Evolutionary conservation across 23 tunicate species (phyloP).

Genomic region (Diplosoma virens): DNA sequence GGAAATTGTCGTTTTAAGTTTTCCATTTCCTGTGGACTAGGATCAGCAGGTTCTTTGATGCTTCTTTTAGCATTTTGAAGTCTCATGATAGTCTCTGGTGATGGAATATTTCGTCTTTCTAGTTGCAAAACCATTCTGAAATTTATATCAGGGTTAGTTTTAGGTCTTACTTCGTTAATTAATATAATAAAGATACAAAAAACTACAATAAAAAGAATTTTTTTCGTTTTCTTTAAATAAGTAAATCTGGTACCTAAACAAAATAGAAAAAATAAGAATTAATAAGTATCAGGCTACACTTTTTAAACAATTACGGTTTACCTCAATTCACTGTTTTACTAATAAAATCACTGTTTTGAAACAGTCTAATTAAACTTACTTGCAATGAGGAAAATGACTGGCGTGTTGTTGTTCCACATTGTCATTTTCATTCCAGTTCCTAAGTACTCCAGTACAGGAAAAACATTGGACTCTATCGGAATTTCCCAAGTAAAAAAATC

Average conservation of each 20-base stretch:
- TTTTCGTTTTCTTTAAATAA: too few species aligned
- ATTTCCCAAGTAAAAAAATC: slow-evolving; percentile 64
- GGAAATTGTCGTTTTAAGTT: slow-evolving; percentile 15
- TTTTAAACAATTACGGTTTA: too few species aligned
- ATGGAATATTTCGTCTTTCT: not conserved
- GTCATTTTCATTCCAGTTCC: slow-evolving; percentile 41
- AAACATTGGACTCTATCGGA: slow-evolving; percentile 51
- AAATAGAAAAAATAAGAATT: too few species aligned
- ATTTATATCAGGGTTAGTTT: too few species aligned
- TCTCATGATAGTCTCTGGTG: not conserved
- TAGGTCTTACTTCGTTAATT: too few species aligned
- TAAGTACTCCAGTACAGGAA: slow-evolving; percentile 55
- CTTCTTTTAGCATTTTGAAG: not conserved
- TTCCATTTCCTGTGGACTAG: not conserved
- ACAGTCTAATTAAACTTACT: too few species aligned
- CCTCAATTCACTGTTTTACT: too few species aligned
- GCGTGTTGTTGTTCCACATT: slow-evolving; percentile 2
- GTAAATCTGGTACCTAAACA: too few species aligned
- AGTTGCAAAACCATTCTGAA: slow-evolving; percentile 9
- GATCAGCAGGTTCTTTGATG: not conserved
- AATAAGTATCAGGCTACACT: too few species aligned
- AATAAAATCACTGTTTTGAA: too few species aligned
- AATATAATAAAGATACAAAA: too few species aligned
- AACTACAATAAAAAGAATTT: too few species aligned
- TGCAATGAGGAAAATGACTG: slow-evolving; percentile 8